phyloP scores from a whole-genome alignment of 2,113 vertebrate species.

The Alligator sinensis region DNA sequence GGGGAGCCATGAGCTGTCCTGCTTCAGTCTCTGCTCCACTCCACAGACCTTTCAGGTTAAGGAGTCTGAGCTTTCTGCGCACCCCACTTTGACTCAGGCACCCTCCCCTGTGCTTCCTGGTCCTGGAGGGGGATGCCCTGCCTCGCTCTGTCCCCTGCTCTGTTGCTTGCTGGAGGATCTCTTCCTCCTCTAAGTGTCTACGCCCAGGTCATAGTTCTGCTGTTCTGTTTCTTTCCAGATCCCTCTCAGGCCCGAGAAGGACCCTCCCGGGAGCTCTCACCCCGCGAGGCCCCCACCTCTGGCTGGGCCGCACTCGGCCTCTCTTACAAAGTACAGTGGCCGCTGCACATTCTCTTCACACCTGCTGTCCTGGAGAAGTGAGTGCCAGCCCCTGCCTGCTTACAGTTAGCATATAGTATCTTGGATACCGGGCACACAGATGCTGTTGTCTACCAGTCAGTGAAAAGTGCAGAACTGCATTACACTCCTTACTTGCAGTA shows the following conservation, averaged over 20 bases:
- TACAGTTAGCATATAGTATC: background rate
- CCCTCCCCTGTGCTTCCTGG: background rate
- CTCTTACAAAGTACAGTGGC: constrained; percentile 98
- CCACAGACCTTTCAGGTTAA: background rate
- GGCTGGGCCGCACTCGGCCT: constrained; percentile 97
- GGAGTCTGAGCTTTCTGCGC: background rate
- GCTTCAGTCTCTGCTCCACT: background rate
- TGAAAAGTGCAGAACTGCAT: background rate
- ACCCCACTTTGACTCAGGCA: background rate
- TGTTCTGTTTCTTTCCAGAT: constrained; percentile 77
- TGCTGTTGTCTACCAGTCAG: background rate
- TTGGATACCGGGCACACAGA: background rate
- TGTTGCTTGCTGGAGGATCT: background rate
- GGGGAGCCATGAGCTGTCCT: background rate
- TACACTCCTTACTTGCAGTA: background rate
- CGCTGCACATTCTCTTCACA: constrained; percentile 97
- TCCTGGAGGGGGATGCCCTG: background rate
- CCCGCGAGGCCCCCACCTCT: constrained; percentile 90
- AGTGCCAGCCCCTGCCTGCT: constrained; percentile 56
- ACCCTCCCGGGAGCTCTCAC: constrained; percentile 91
- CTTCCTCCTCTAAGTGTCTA: background rate
- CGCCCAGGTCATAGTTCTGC: background rate
- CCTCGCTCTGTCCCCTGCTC: background rate
- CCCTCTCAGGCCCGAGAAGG: constrained; percentile 85
- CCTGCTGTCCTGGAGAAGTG: constrained; percentile 96